These are phyloP conservation scores for Antedon bifida DNA, from an alignment of 35 echinoderm and acorn worm genomes.

Conservation along the genomic window DNA sequence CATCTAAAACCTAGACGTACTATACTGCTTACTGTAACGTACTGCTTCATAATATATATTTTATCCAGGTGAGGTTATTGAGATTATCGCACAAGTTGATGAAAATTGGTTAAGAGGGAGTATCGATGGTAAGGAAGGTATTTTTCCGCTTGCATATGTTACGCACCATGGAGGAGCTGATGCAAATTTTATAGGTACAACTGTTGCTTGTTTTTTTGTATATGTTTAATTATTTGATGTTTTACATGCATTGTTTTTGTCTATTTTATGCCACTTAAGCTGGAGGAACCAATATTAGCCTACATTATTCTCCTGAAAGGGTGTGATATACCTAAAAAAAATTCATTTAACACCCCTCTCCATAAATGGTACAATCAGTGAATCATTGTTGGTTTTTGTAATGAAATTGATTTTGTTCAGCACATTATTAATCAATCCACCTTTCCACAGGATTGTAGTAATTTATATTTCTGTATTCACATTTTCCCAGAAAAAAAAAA, in stretches of 20 bases:
- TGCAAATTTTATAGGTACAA: slow-evolving; percentile 1
- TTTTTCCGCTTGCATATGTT: slow-evolving; percentile 54
- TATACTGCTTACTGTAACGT: too few species aligned
- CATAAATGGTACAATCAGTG: too few species aligned
- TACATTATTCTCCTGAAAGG: not conserved
- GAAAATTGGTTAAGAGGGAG: slow-evolving; percentile 54
- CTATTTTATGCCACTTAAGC: not conserved
- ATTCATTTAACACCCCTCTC: too few species aligned
- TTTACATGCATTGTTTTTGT: not conserved
- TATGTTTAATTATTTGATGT: not conserved
- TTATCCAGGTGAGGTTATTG: slow-evolving; percentile 57
- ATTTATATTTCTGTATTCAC: too few species aligned
- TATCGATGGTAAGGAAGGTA: slow-evolving; percentile 22
- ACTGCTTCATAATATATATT: too few species aligned
- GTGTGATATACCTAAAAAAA: too few species aligned
- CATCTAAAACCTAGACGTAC: too few species aligned
- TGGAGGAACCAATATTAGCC: not conserved
- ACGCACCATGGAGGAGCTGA: not conserved
- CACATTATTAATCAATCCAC: too few species aligned
- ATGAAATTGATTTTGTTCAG: too few species aligned
- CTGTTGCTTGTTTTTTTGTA: not conserved
- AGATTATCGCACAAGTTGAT: slow-evolving; percentile 41
- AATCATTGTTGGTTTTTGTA: too few species aligned
- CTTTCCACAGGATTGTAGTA: too few species aligned
- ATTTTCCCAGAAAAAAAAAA: too few species aligned